A percentile compares a stretch with the other conserved stretches of the same genome.
These are phyloP conservation scores for Ectobius pallidus DNA, from an alignment of 2,888 invertebrate species.

Conservation along the genomic window DNA sequence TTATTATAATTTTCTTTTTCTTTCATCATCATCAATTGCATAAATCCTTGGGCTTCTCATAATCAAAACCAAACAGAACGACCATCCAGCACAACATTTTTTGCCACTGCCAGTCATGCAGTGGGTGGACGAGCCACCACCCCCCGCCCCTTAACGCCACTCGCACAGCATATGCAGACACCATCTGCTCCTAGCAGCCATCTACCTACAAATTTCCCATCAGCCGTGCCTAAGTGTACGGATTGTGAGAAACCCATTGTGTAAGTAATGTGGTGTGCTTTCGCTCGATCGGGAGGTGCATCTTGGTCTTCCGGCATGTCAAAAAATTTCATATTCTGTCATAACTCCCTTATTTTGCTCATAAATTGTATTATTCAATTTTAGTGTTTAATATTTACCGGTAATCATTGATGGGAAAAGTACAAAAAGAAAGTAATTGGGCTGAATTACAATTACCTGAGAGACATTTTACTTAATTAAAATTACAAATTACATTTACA, in stretches of 20 bases:
- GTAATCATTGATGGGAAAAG: too few relatives aligned
- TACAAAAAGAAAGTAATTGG: too few relatives aligned
- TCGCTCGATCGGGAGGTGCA: background rate
- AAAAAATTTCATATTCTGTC: too few relatives aligned
- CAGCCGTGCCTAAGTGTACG: conserved; percentile 71
- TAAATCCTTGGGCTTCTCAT: conserved; percentile 7
- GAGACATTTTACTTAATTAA: too few relatives aligned
- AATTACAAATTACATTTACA: too few relatives aligned
- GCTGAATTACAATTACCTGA: too few relatives aligned
- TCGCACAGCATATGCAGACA: conserved; percentile 55
- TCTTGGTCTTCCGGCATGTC: conserved; percentile 23
- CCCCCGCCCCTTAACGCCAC: conserved; percentile 63
- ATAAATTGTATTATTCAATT: too few relatives aligned
- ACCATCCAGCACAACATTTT: conserved; percentile 57
- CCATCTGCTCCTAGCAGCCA: conserved; percentile 23
- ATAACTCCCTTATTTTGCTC: too few relatives aligned
- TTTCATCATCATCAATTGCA: conserved; percentile 18
- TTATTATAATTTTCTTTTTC: conserved; percentile 14
- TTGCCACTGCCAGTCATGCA: conserved; percentile 79
- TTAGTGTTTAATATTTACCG: too few relatives aligned
- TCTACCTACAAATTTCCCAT: conserved; percentile 18
- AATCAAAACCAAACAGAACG: conserved; percentile 37
- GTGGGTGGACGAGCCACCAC: conserved; percentile 62
- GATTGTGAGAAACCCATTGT: conserved; percentile 87
- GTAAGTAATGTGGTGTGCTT: conserved; percentile 69